Conservation (phyloP, 2,888 invertebrate species). For the Erebia ligea region DNA sequence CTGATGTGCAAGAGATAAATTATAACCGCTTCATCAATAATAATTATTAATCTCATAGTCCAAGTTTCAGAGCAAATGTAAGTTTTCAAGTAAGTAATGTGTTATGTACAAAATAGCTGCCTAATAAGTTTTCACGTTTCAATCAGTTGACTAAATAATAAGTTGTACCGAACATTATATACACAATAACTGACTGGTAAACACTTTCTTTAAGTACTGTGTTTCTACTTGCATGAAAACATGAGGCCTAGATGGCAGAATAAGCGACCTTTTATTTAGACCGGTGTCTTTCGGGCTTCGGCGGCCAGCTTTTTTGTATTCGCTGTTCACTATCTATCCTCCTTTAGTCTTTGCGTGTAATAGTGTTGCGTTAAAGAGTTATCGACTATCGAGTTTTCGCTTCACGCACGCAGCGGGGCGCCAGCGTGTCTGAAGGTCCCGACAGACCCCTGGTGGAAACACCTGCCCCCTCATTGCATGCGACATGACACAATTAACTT, state of each 20-base stretch:
- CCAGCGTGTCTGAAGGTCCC: conserved; percentile 58
- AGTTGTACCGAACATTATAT: too few relatives aligned
- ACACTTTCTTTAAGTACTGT: too few relatives aligned
- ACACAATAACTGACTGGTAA: too few relatives aligned
- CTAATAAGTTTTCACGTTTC: too few relatives aligned
- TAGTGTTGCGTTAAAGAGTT: conserved; percentile 57
- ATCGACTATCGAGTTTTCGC: conserved; percentile 68
- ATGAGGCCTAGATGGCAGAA: neutral
- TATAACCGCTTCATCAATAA: too few relatives aligned
- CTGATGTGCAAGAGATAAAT: too few relatives aligned
- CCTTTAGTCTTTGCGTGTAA: conserved; percentile 45
- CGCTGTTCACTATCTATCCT: neutral
- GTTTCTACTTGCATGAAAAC: too few relatives aligned
- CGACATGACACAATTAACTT: conserved; percentile 51
- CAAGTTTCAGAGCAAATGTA: too few relatives aligned
- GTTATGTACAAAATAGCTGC: too few relatives aligned
- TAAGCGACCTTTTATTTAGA: neutral
- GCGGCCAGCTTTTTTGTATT: neutral
- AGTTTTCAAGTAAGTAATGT: too few relatives aligned
- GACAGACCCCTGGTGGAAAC: conserved; percentile 62
- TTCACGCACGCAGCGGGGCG: conserved; percentile 68
- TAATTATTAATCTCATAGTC: too few relatives aligned
- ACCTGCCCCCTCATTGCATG: conserved; percentile 62
- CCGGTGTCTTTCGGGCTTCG: neutral
- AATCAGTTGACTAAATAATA: too few relatives aligned